Percentiles rank a stretch among this genome's conserved stretches.
phyloP scores from a whole-genome alignment of 2,888 invertebrate species.

The Chrysolina haemoptera region DNA sequence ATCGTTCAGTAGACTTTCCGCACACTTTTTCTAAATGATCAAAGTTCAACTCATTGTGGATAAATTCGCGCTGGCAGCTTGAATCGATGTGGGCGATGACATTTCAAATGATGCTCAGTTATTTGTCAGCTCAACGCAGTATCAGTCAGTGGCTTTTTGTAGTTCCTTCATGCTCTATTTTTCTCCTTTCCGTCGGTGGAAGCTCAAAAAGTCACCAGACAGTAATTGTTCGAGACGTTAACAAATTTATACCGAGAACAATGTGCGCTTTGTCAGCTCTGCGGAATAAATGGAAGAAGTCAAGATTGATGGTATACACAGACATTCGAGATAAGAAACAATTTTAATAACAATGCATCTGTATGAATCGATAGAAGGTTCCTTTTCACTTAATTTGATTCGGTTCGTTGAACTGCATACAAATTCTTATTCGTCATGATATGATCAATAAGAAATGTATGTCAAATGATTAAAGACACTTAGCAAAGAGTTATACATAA shows the following conservation, averaged over 20 bases:
- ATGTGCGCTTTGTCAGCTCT: conserved; percentile 42
- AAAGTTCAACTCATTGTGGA: conserved; percentile 7
- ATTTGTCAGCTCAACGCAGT: conserved; percentile 58
- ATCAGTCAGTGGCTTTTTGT: conserved; percentile 53
- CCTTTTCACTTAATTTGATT: conserved; percentile 12
- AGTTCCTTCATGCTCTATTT: conserved; percentile 33
- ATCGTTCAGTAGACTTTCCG: neutral
- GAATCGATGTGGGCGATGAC: conserved; percentile 51
- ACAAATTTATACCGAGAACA: conserved; percentile 52
- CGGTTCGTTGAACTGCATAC: neutral
- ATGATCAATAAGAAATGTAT: too few species aligned
- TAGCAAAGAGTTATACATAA: too few species aligned
- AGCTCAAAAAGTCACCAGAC: conserved; percentile 54
- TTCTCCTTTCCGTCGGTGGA: conserved; percentile 49
- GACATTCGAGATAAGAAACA: conserved; percentile 39
- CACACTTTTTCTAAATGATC: conserved; percentile 19
- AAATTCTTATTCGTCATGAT: too few species aligned
- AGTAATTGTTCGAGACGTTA: conserved; percentile 58
- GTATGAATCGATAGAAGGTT: conserved; percentile 39
- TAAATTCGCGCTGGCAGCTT: conserved; percentile 1
- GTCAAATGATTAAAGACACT: too few species aligned
- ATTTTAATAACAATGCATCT: conserved; percentile 48
- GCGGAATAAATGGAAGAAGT: conserved; percentile 35
- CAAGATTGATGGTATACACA: conserved; percentile 45
- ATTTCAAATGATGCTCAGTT: conserved; percentile 59